Conservation (phyloP, 2,888 invertebrate species). For the Muscina levida region DNA sequence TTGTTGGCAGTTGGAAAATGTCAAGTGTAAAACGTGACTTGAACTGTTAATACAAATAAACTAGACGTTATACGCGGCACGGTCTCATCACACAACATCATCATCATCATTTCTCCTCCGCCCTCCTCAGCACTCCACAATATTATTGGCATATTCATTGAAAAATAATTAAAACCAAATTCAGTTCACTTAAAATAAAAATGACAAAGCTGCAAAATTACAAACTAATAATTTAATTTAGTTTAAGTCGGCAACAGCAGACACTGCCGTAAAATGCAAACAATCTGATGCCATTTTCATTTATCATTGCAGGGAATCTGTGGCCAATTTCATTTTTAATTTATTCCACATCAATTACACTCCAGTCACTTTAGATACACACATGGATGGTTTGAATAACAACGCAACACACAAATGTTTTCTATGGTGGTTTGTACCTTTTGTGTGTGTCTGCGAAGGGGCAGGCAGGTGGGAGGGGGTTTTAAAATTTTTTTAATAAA, state of each 20-base stretch:
- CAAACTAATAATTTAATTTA: conserved; percentile 14
- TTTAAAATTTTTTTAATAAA: no score
- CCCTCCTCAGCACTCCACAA: neutral
- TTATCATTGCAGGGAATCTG: no score
- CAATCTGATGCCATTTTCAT: no score
- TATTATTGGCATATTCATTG: conserved; percentile 9
- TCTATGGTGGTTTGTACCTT: no score
- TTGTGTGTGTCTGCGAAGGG: no score
- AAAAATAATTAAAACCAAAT: conserved; percentile 27
- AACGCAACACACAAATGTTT: no score
- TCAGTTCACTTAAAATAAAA: conserved; percentile 14
- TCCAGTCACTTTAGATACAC: no score
- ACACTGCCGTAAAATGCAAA: neutral
- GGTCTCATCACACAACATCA: neutral
- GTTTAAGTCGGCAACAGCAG: neutral
- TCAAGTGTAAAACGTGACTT: conserved; percentile 63
- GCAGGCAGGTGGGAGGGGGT: no score
- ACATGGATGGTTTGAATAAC: no score
- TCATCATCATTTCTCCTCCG: conserved; percentile 21
- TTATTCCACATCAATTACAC: no score
- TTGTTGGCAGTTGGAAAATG: conserved; percentile 36
- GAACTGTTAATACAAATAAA: conserved; percentile 36
- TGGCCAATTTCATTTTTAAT: no score
- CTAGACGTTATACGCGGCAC: no score
- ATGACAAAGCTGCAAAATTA: neutral